Conservation (phyloP, 1,140 invertebrate genomes). For the Pristionchus pacificus region DNA sequence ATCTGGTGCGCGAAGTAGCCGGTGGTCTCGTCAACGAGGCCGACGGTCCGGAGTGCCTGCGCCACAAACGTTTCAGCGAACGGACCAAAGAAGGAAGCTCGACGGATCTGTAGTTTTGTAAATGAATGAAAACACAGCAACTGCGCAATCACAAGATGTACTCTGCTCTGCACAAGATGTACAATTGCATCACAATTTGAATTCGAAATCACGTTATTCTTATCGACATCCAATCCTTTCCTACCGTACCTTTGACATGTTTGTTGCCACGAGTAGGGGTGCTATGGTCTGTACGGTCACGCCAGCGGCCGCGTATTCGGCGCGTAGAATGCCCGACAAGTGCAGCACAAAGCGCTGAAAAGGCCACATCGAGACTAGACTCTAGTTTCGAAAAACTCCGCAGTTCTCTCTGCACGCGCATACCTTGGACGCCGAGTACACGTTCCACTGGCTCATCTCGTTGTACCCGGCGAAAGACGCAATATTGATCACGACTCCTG, state of each 20-base stretch:
- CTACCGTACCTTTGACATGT: slow-evolving; percentile 47
- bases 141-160: too few relatives aligned
- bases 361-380: background rate
- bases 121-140: too few relatives aligned
- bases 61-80: slow-evolving; percentile 38
- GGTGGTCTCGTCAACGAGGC: slow-evolving; percentile 45
- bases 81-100: slow-evolving; percentile 47
- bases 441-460: slow-evolving; percentile 37
- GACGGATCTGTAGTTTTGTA: slow-evolving; percentile 8
- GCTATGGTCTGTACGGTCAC: slow-evolving; percentile 45
- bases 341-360: slow-evolving; percentile 44
- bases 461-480: slow-evolving; percentile 30
- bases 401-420: slow-evolving; percentile 1
- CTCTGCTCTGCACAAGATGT: background rate
- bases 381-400: background rate
- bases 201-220: too few relatives aligned
- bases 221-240: too few relatives aligned
- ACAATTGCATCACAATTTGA: background rate
- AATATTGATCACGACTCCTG: slow-evolving; percentile 44
- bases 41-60: slow-evolving; percentile 46
- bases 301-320: slow-evolving; percentile 44
- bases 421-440: slow-evolving; percentile 53
- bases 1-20: slow-evolving; percentile 52
- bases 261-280: slow-evolving; percentile 55
- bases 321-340: slow-evolving; percentile 41